phyloP scores from a whole-genome alignment of 2,888 invertebrate genomes.

The Drosophila paracracens region DNA sequence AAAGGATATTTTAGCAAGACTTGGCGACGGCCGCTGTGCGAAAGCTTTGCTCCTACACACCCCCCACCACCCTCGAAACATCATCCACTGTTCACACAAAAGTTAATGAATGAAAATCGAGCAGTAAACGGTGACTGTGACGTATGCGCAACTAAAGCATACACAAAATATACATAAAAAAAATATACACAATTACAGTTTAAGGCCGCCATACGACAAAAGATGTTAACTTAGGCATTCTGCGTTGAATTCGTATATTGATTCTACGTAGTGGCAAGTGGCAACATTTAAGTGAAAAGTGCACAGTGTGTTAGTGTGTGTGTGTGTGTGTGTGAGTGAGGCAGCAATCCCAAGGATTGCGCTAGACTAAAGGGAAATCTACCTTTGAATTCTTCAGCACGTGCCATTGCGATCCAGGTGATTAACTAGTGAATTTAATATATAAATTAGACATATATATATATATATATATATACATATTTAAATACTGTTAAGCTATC shows the following conservation, averaged over 20 bases:
- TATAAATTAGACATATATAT: neutral
- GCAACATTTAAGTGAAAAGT: slow-evolving; percentile 24
- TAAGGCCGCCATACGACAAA: slow-evolving; percentile 27
- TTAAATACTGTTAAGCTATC: neutral
- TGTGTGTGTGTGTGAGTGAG: slow-evolving; percentile 16
- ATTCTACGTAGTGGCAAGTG: slow-evolving; percentile 47
- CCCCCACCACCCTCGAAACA: neutral
- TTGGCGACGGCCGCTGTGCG: slow-evolving; percentile 21
- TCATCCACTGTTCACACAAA: neutral
- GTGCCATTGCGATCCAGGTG: slow-evolving; percentile 85
- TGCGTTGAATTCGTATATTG: slow-evolving; percentile 45
- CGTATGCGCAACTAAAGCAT: slow-evolving; percentile 32
- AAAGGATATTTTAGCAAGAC: slow-evolving; percentile 52
- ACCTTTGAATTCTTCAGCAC: slow-evolving; percentile 83
- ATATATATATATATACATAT: neutral
- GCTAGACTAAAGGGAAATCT: slow-evolving; percentile 34
- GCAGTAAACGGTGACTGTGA: slow-evolving; percentile 40
- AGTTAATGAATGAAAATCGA: slow-evolving; percentile 54
- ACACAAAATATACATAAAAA: slow-evolving; percentile 17
- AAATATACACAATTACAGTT: slow-evolving; percentile 17
- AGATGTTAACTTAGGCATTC: slow-evolving; percentile 63
- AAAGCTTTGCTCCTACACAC: slow-evolving; percentile 26
- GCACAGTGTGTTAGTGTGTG: slow-evolving; percentile 12
- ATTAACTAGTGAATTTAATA: slow-evolving; percentile 32
- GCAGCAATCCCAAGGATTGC: slow-evolving; percentile 54